phyloP scores from a whole-genome alignment of 2,113 vertebrate genomes.

The Morone saxatilis region DNA sequence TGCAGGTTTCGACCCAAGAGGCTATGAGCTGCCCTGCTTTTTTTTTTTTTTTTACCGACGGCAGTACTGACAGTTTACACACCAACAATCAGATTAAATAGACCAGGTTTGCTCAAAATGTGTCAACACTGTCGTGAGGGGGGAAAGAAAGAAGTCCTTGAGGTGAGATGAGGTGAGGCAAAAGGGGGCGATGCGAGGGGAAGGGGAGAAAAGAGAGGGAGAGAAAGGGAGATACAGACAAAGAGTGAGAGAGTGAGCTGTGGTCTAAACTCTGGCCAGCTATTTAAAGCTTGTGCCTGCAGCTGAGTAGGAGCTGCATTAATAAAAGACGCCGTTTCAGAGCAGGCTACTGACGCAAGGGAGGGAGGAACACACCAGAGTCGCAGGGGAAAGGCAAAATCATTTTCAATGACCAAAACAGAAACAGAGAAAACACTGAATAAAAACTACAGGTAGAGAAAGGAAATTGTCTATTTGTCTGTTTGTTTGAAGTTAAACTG shows the following conservation, averaged over 20 bases:
- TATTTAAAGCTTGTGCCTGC: constrained; percentile 72
- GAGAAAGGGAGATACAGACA: constrained; percentile 10
- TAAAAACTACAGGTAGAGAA: constrained; percentile 10
- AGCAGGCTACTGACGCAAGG: constrained; percentile 51
- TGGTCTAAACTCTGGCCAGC: constrained; percentile 63
- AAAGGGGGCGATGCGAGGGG: background rate
- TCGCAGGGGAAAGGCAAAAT: constrained; percentile 14
- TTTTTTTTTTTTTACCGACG: background rate
- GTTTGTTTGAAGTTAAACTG: background rate
- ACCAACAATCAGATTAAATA: constrained; percentile 40
- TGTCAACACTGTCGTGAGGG: constrained; percentile 8
- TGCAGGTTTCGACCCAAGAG: constrained; percentile 30
- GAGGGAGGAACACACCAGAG: constrained; percentile 15
- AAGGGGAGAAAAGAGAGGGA: background rate
- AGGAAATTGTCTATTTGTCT: constrained; percentile 11
- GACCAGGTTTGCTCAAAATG: constrained; percentile 2
- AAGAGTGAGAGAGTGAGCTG: constrained; percentile 41
- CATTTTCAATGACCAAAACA: constrained; percentile 39
- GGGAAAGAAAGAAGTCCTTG: background rate
- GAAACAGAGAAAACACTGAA: constrained; percentile 20
- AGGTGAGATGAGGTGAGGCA: constrained; percentile 45
- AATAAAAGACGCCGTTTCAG: constrained; percentile 74
- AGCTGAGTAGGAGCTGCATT: constrained; percentile 65
- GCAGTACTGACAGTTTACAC: constrained; percentile 25
- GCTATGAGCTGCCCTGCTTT: constrained; percentile 46